These are phyloP conservation scores for Poeciliopsis infans DNA, from an alignment of 2,797 vertebrate species.

Conservation along the genomic window DNA sequence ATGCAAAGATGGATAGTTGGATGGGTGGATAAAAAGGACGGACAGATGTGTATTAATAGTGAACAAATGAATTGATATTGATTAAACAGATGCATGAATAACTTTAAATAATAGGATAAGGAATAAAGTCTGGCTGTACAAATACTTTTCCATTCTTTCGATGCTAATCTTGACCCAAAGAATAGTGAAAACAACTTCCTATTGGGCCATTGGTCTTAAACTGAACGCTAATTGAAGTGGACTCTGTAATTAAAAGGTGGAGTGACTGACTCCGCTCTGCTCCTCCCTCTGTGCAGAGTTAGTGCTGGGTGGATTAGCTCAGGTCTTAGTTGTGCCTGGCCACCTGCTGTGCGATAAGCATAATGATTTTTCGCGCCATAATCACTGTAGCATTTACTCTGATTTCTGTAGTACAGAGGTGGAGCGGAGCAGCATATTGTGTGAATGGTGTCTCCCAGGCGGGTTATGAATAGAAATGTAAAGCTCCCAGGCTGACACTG, in stretches of 20 bases:
- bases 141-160: neutral
- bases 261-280: constrained; percentile 21
- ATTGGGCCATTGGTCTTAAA: neutral
- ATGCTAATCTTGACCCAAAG: neutral
- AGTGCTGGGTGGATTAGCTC: constrained; percentile 46
- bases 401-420: constrained; percentile 38
- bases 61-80: too few species aligned
- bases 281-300: constrained; percentile 31
- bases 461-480: constrained; percentile 53
- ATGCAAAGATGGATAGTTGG: neutral
- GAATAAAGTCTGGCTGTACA: neutral
- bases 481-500: constrained; percentile 33
- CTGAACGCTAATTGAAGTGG: constrained; percentile 7
- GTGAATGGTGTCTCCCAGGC: constrained; percentile 44
- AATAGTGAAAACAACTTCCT: neutral
- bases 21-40: neutral
- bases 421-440: constrained; percentile 31
- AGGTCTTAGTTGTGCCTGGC: constrained; percentile 56
- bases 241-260: constrained; percentile 40
- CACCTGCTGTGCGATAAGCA: constrained; percentile 48
- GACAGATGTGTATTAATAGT: neutral
- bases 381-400: constrained; percentile 51
- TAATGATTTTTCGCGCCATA: constrained; percentile 46
- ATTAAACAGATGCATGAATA: neutral
- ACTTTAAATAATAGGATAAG: neutral